Conservation (phyloP, 1,140 invertebrate genomes). For the Leptopilina clavipes region DNA sequence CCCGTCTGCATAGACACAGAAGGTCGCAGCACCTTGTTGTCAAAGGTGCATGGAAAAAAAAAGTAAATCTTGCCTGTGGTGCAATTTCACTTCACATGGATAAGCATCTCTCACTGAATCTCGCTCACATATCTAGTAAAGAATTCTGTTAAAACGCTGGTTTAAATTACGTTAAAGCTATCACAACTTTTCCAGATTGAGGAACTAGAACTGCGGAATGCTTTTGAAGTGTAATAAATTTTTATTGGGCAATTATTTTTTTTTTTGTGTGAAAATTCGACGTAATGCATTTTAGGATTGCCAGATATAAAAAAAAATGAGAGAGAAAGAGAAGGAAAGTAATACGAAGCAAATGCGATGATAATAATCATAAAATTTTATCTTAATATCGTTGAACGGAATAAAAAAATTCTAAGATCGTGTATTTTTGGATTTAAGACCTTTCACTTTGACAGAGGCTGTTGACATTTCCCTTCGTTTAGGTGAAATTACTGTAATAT, state of each 20-base stretch:
- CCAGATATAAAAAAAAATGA: background rate
- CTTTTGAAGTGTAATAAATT: conserved; percentile 18
- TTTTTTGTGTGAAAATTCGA: background rate
- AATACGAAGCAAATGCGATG: background rate
- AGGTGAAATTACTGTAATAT: too few relatives aligned
- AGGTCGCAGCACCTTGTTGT: conserved; percentile 35
- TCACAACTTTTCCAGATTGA: conserved; percentile 12
- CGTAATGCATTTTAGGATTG: background rate
- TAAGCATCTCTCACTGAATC: conserved; percentile 29
- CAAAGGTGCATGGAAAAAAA: conserved; percentile 38
- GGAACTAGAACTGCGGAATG: conserved; percentile 16
- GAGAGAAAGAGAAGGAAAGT: background rate
- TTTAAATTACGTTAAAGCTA: conserved; percentile 21
- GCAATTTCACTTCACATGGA: conserved; percentile 23
- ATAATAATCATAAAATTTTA: conserved; percentile 13
- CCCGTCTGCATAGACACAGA: background rate
- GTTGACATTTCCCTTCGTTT: too few relatives aligned
- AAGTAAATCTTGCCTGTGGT: conserved; percentile 34
- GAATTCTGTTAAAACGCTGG: conserved; percentile 13
- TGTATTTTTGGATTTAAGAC: conserved; percentile 9
- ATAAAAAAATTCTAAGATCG: background rate
- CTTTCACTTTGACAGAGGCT: background rate
- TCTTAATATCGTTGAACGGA: background rate
- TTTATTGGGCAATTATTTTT: conserved; percentile 30
- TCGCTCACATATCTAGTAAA: conserved; percentile 20